These are phyloP conservation scores for Sinocyclocheilus anshuiensis DNA, from an alignment of 2,113 vertebrate genomes.

Conservation along the genomic window DNA sequence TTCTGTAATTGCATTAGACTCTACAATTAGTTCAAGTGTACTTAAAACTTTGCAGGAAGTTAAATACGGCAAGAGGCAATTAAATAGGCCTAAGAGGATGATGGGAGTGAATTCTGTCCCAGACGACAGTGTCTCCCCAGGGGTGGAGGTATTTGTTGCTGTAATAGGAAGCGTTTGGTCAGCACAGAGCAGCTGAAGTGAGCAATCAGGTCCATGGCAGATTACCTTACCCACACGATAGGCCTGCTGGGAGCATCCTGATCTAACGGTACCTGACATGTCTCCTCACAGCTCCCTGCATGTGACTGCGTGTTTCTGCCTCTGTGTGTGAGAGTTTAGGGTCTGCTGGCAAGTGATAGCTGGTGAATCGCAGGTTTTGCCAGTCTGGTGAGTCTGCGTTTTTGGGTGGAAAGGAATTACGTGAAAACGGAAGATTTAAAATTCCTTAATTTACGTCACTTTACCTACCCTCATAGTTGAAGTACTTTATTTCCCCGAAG, in stretches of 20 bases:
- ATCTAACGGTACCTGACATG: slow-evolving; percentile 59
- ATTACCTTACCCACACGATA: slow-evolving; percentile 52
- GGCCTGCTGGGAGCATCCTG: slow-evolving; percentile 49
- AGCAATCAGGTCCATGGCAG: slow-evolving; percentile 58
- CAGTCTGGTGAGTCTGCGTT: not conserved
- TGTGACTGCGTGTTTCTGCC: slow-evolving; percentile 47
- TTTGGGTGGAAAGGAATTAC: not conserved
- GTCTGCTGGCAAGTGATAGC: slow-evolving; percentile 18
- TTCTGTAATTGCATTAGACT: not conserved
- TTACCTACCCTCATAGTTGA: not conserved
- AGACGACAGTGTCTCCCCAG: slow-evolving; percentile 26
- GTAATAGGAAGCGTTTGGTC: slow-evolving; percentile 58
- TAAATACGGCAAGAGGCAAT: slow-evolving; percentile 68
- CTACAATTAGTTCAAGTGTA: slow-evolving; percentile 22
- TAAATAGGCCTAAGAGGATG: slow-evolving; percentile 65
- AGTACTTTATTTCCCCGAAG: not conserved
- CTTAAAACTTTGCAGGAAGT: slow-evolving; percentile 14
- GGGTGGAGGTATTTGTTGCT: slow-evolving; percentile 47
- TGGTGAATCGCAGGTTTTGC: slow-evolving; percentile 50
- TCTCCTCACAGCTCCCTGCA: slow-evolving; percentile 37
- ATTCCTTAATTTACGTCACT: not conserved
- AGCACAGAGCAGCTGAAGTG: slow-evolving; percentile 58
- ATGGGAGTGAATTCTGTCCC: slow-evolving; percentile 38
- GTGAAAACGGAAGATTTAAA: not conserved
- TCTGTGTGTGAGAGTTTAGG: slow-evolving; percentile 39